Percentiles rank a stretch among this genome's conserved stretches.
These are phyloP conservation scores for Lethenteron reissneri DNA, from an alignment of 2,113 vertebrate species.

Conservation along the genomic window DNA sequence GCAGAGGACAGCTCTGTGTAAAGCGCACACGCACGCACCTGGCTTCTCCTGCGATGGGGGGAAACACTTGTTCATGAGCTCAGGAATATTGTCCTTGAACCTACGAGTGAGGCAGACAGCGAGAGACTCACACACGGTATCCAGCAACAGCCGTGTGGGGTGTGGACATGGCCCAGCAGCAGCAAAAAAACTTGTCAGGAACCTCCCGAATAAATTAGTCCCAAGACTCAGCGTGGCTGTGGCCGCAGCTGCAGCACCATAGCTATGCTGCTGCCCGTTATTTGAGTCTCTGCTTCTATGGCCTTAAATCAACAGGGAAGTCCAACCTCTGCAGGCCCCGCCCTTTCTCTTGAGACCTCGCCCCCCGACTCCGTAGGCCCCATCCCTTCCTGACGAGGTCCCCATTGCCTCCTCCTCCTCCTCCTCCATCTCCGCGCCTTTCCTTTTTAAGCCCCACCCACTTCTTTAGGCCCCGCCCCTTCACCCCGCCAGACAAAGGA, in stretches of 20 bases:
- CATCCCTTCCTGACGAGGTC: too few relatives aligned
- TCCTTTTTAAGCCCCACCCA: too few relatives aligned
- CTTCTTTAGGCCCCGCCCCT: too few relatives aligned
- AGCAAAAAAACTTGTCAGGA: background rate
- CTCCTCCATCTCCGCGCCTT: too few relatives aligned
- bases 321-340: too few relatives aligned
- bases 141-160: background rate
- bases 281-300: too few relatives aligned
- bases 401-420: too few relatives aligned
- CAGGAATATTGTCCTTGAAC: conserved; percentile 38
- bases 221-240: background rate
- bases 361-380: too few relatives aligned
- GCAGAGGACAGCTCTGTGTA: conserved; percentile 9
- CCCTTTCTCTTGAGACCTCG: too few relatives aligned
- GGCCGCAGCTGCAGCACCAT: background rate
- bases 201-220: background rate
- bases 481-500: too few relatives aligned
- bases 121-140: background rate
- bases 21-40: conserved; percentile 31
- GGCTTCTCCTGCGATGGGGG: conserved; percentile 42
- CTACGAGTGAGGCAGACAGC: conserved; percentile 22
- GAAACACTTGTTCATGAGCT: conserved; percentile 61
- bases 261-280: background rate
- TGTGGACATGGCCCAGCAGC: background rate
- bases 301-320: too few relatives aligned